Evolutionary conservation across 35 echinoderm and acorn worm species (phyloP), one percentile per base, ranked within the genome.

Genomic region (Diadema setosum): DNA sequence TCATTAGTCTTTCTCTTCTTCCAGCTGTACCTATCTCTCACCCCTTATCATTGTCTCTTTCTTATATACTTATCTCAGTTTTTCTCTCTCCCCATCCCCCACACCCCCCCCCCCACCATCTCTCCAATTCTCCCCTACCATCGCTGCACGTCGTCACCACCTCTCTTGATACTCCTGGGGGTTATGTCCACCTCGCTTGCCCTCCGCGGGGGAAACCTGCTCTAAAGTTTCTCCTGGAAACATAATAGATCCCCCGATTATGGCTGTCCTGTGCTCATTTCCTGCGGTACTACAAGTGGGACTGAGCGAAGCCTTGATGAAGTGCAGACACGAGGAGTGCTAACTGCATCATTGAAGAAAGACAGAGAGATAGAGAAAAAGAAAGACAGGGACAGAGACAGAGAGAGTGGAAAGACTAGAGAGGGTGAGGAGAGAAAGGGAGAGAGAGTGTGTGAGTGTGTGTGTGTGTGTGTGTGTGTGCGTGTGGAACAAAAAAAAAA

Each of bases 221-320:
- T 78, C 20, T 78, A 36, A 78, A 78, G 37, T 78, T 78, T 35
- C 73, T 78, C 44, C 44, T 41, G 73, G 73, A 78, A 78, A 78
- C 73, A 78, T 36, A 78, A 78, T 78, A 78, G 73, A 42, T 78
- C 73, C n/a, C 20, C 40, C 44, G 11, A 73, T 73, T 30, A 78
- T 78, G 35, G 17, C 73, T 78, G 21, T 78, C 40, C 27, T 44
- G 24, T 78, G 73, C 73, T 78, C 20, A 78, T 78, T 35, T 78
- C 73, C 73, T 78, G 37, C 5, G 35, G 7, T 14, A 32, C 15
- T 41, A 9, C 40, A 21, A 35, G 36, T 78, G 73, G 36, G 73
- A 78, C 7, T 1, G n/a, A 36, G 37, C 35, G 44, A 44, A 67
- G 25, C 37, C 37, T 67, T 33, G 57, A 60, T 60, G 30, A 60